Conservation (phyloP, 1,140 invertebrate genomes). For the Aphaenogaster ashmeadi region DNA sequence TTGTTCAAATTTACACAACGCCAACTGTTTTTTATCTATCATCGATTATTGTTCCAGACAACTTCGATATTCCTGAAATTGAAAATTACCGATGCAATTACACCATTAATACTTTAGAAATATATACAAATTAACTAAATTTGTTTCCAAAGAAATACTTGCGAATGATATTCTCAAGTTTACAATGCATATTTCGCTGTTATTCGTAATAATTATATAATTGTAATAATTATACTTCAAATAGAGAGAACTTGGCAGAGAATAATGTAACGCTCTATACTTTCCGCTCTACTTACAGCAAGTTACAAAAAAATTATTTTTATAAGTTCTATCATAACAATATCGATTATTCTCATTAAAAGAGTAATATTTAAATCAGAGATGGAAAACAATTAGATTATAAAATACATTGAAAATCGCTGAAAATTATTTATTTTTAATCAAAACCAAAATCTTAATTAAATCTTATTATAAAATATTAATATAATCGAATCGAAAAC, state of each 20-base stretch:
- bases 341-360: neutral
- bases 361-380: conserved; percentile 22
- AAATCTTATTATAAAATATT: neutral
- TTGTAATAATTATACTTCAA: neutral
- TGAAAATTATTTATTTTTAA: neutral
- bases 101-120: neutral
- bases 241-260: neutral
- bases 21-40: neutral
- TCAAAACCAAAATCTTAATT: conserved; percentile 1
- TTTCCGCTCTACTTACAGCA: neutral
- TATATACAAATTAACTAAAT: conserved; percentile 9
- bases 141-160: neutral
- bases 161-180: neutral
- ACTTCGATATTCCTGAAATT: neutral
- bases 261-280: neutral
- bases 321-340: neutral
- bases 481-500: neutral
- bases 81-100: neutral
- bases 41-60: neutral
- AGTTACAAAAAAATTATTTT: neutral
- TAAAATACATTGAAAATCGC: neutral
- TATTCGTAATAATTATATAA: neutral
- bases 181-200: neutral
- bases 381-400: neutral
- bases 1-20: conserved; percentile 12